Evolutionary conservation across 2,113 vertebrate species (phyloP).

Genomic region (Chloroceryle aenea): DNA sequence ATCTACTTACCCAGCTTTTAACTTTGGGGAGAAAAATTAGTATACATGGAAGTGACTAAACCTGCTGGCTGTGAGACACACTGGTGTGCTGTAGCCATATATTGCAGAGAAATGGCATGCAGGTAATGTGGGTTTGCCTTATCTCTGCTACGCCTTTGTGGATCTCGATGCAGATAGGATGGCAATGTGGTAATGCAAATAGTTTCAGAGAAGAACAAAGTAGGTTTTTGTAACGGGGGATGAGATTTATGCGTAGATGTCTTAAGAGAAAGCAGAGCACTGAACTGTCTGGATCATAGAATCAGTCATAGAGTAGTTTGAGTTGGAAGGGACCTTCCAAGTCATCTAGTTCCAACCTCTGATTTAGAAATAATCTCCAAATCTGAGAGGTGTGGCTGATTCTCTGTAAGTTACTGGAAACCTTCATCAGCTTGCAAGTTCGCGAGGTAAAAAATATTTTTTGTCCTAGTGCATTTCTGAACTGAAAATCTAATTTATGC

Average conservation of each 20-base stretch:
- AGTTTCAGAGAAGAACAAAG: neutral
- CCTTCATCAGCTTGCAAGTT: neutral
- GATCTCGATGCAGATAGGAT: neutral
- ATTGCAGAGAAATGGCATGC: neutral
- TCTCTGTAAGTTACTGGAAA: neutral
- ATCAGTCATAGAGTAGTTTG: no score
- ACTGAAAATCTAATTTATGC: slow-evolving; percentile 50
- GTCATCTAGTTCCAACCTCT: neutral
- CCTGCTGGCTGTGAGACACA: neutral
- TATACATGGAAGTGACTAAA: neutral
- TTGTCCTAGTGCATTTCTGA: slow-evolving; percentile 19
- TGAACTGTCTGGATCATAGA: neutral
- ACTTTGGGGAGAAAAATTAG: neutral
- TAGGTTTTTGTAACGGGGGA: neutral
- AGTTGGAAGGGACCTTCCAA: no score
- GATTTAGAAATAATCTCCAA: neutral
- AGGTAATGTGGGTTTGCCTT: neutral
- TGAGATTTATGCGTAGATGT: neutral
- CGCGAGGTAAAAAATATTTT: neutral
- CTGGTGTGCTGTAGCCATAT: neutral
- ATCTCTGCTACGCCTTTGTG: neutral
- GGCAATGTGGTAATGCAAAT: neutral
- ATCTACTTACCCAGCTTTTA: neutral
- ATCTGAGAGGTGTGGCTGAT: neutral
- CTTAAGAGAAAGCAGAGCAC: neutral